Evolutionary conservation across 2,888 invertebrate genomes (phyloP), one percentile per base, ranked within the genome.

Genomic region (Monopis laevigella): DNA sequence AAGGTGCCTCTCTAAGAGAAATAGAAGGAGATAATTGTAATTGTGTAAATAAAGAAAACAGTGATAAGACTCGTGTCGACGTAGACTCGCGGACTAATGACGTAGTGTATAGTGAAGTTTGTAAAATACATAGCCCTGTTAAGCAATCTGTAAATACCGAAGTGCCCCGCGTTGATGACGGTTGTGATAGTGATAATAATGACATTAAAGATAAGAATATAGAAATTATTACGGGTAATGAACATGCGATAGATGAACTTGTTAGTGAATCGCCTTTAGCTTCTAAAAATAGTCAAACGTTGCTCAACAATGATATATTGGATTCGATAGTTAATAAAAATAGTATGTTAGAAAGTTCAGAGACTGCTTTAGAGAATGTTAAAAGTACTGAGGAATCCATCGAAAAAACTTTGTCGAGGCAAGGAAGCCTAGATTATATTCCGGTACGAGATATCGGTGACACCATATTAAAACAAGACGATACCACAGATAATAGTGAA

Each of bases 61-160:
- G 52, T 47, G 49, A 66, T 64, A 43, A 46, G 28, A 46, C 48
- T 12, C 49, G 49, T 16, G 43, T 48, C 34, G 56, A 55, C 42
- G 40, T 40, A 12, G 57, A 65, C 24, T 46, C 65, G 48, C 62
- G 72, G 66, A 70, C 70, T 63, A 67, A 50, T 19, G 44, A 52
- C 12, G 59, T 72, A 14, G 72, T 82, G 46, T 87, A 85, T 56
- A 87, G 86, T 74, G 85, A 87, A 62, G 84, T 85, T 48, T 85
- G 85, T 51, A 87, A 87, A 62, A 82, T 84, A 52, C 85, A 84
- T 58, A 82, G 78, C 42, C 83, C 80, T 46, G 67, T 68, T 6
- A 78, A 78, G 57, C 47, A 51, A 47, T 55, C 71, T 51, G 40
- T 40, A 29, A 29, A 40, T 49, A 55, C 53, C 51, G 59, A 62